phyloP scores from a whole-genome alignment of 1,140 invertebrate species.

The Zaprionus tsacasi region DNA sequence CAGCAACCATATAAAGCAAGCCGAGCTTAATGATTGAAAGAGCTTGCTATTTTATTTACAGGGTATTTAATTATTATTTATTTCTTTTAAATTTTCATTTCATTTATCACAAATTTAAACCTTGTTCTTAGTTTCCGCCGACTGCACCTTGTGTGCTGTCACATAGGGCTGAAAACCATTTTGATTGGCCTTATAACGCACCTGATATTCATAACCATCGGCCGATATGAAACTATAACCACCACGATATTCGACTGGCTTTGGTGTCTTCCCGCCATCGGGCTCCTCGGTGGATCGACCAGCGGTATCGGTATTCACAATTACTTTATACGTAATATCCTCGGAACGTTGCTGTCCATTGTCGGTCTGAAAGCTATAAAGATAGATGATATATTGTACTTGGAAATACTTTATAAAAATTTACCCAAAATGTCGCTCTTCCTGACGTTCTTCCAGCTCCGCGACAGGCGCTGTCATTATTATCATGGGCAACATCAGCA shows the following conservation, averaged over 20 bases:
- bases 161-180: slow-evolving; percentile 90
- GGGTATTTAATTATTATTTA: neutral
- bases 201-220: slow-evolving; percentile 88
- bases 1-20: slow-evolving; percentile 3
- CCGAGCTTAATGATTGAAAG: neutral
- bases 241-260: slow-evolving; percentile 84
- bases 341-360: slow-evolving; percentile 71
- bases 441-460: slow-evolving; percentile 51
- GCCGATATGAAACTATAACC: slow-evolving; percentile 89
- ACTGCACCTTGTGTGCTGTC: slow-evolving; percentile 72
- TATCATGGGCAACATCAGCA: slow-evolving; percentile 29
- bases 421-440: slow-evolving; percentile 63
- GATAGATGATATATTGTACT: neutral
- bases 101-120: slow-evolving; percentile 4
- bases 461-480: slow-evolving; percentile 20
- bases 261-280: slow-evolving; percentile 22
- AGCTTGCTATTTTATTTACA: neutral
- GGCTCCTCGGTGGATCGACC: slow-evolving; percentile 11
- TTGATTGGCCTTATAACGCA: slow-evolving; percentile 89
- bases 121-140: slow-evolving; percentile 15
- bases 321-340: slow-evolving; percentile 67
- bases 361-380: slow-evolving; percentile 67
- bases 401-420: neutral
- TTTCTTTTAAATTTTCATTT: neutral
- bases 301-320: slow-evolving; percentile 25